Conservation (phyloP, 2,888 invertebrate genomes). For the Macrosoma leucophasiata region DNA sequence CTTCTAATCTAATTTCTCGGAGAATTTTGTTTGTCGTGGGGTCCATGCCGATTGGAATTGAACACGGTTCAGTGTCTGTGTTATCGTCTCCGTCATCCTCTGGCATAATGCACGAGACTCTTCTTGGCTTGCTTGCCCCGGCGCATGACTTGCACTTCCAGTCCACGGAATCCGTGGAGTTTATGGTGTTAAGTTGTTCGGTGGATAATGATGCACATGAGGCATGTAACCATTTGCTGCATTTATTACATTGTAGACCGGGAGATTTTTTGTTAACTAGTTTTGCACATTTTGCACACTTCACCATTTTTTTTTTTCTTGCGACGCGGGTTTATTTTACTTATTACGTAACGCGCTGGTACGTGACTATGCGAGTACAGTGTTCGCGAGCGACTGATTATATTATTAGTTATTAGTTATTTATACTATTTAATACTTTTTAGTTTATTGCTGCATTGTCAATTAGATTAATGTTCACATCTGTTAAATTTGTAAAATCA, state of each 20-base stretch:
- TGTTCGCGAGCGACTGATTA: too few relatives aligned
- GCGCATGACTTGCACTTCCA: slow-evolving; percentile 22
- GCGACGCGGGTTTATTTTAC: too few relatives aligned
- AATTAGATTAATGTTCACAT: too few relatives aligned
- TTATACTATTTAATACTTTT: too few relatives aligned
- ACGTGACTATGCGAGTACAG: too few relatives aligned
- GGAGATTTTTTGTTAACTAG: slow-evolving; percentile 17
- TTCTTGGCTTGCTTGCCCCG: slow-evolving; percentile 13
- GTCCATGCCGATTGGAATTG: too few relatives aligned
- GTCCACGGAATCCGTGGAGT: slow-evolving; percentile 21
- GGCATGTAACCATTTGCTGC: slow-evolving; percentile 22
- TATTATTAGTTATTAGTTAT: too few relatives aligned
- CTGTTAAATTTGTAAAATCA: too few relatives aligned
- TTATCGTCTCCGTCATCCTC: slow-evolving; percentile 29
- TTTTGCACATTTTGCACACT: slow-evolving; percentile 20
- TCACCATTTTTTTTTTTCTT: too few relatives aligned
- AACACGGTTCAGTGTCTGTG: not conserved
- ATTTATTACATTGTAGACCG: slow-evolving; percentile 21
- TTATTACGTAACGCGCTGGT: too few relatives aligned
- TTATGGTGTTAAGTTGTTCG: slow-evolving; percentile 20
- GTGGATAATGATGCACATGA: slow-evolving; percentile 18
- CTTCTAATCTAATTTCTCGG: slow-evolving; percentile 9
- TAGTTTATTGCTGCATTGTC: too few relatives aligned
- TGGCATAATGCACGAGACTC: slow-evolving; percentile 21
- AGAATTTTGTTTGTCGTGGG: slow-evolving; percentile 3